Evolutionary conservation across 2,888 invertebrate genomes (phyloP), one percentile per base, ranked within the genome.

Genomic region (Cabera pusaria): DNA sequence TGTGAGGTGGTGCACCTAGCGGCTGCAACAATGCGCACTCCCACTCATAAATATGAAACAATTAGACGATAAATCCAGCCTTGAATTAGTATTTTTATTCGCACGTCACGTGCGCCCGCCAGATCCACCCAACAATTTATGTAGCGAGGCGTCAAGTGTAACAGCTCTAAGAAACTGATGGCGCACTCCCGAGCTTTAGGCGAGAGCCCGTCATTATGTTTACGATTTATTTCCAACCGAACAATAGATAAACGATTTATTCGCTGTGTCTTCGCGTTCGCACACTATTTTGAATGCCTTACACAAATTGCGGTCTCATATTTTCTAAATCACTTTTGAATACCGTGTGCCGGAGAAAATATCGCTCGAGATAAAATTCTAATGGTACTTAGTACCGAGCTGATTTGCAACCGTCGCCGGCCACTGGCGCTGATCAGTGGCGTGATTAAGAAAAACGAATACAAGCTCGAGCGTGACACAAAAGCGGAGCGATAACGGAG

Each of bases 381-480:
- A 34, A 44, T 38, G 39, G 51, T 46, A 45, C 31, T 39, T 42
- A 38, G 41, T 46, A 50, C 46, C 52, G 56, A 58, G 60, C 58
- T 59, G 67, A 75, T 74, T 72, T 64, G 63, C 67, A 66, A 69
- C 63, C 61, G 66, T 59, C 61, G 60, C 69, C 61, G 64, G 56
- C 71, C 66, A 64, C 56, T 64, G 49, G 57, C 54, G 60, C 70
- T 70, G 83, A 85, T 82, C 84, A 72, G 64, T 52, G 35, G 52
- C 56, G 56, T 78, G 83, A 85, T 85, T 83, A 82, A 79, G 71
- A 72, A 80, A 83, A 78, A 77, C 66, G 76, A 76, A 80, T 75
- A 79, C 75, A 71, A 74, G 61, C 71, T 63, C 72, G 73, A 83
- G 79, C 86, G 81, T 84, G 85, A 85, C 84, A 85, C 80, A 83